Evolutionary conservation across 2,113 vertebrate species (phyloP).

Genomic region (Gopherus evgoodei): DNA sequence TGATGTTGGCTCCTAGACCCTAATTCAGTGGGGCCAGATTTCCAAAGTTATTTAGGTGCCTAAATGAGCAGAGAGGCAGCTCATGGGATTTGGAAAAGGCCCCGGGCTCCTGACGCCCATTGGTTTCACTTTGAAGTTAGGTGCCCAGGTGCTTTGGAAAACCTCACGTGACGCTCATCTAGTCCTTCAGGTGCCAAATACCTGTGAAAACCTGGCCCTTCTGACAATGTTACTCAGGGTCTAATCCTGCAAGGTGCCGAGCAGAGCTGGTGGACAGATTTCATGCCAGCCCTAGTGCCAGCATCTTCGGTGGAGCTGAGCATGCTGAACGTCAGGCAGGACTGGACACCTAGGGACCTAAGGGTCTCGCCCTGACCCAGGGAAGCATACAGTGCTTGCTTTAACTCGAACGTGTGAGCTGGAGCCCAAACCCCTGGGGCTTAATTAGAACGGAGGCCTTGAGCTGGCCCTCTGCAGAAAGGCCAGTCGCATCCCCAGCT

Average conservation of each 20-base stretch:
- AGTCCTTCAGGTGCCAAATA: not conserved
- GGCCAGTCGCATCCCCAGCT: no score
- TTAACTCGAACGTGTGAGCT: not conserved
- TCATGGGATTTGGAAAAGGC: not conserved
- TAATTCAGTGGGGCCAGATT: not conserved
- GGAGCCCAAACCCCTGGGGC: no score
- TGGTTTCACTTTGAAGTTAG: not conserved
- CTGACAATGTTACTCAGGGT: not conserved
- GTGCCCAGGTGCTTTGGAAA: not conserved
- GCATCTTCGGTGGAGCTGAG: not conserved
- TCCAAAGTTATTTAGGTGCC: not conserved
- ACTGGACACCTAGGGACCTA: not conserved
- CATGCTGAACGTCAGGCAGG: not conserved
- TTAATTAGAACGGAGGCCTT: no score
- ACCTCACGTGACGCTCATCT: not conserved
- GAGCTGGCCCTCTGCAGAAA: no score
- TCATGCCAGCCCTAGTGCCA: no score
- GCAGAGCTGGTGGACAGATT: no score
- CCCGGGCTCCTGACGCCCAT: not conserved
- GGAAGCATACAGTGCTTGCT: no score
- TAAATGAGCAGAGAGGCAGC: not conserved
- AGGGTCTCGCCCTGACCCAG: no score
- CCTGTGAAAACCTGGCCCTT: not conserved
- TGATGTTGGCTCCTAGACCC: not conserved
- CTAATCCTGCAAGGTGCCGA: no score